Conservation (phyloP, 1,140 invertebrate species). For the Megalopta genalis region DNA sequence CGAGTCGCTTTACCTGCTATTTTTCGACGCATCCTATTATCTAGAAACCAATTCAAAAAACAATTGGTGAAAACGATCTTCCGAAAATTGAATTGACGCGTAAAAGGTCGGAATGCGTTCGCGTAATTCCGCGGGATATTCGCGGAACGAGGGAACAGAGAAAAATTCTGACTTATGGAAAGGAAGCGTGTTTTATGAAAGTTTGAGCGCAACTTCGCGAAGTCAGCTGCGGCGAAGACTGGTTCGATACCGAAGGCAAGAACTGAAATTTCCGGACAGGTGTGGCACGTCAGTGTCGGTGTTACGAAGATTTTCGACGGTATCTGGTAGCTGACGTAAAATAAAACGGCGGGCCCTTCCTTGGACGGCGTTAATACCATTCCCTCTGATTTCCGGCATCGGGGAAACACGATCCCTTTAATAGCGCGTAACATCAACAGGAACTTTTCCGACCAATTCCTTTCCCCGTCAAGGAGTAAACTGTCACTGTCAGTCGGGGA, state of each 20-base stretch:
- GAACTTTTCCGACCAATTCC: conserved; percentile 56
- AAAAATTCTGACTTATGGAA: too few species aligned
- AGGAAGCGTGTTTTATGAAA: too few species aligned
- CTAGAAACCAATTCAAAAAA: too few species aligned
- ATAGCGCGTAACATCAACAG: conserved; percentile 73
- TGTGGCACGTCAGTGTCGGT: neutral
- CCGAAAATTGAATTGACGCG: too few species aligned
- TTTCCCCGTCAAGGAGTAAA: conserved; percentile 53
- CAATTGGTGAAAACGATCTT: too few species aligned
- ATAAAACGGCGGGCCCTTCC: conserved; percentile 46
- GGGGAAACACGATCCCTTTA: conserved; percentile 72
- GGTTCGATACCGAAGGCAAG: neutral
- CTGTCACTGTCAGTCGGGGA: conserved; percentile 43
- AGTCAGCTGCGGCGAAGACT: neutral
- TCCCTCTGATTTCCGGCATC: conserved; percentile 70
- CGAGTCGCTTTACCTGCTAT: too few species aligned
- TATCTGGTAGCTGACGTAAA: conserved; percentile 40
- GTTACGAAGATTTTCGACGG: conserved; percentile 32
- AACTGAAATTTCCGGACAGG: neutral
- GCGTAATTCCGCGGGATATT: too few species aligned
- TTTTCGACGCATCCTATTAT: too few species aligned
- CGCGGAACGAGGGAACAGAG: too few species aligned
- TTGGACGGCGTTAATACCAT: conserved; percentile 58
- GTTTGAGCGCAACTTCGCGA: neutral
- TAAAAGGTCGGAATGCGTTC: too few species aligned